phyloP scores from a whole-genome alignment of 2,797 vertebrate species.

The Cossypha niveicapilla region DNA sequence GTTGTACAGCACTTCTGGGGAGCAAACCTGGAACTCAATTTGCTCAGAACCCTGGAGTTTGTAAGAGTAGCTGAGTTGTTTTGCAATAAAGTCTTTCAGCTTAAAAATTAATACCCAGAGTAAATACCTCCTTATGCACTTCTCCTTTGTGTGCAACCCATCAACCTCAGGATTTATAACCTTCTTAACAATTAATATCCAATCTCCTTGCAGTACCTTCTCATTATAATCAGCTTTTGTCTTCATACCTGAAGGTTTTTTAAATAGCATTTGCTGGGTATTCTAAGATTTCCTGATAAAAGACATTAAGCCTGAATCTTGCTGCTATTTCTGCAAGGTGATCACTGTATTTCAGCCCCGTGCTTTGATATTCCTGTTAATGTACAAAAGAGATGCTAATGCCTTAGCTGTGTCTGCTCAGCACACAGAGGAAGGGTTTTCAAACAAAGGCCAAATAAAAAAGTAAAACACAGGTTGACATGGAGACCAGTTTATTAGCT shows the following conservation, averaged over 20 bases:
- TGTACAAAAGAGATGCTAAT: not conserved
- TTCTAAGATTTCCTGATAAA: not conserved
- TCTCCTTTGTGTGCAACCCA: not conserved
- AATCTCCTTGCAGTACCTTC: slow-evolving; percentile 3
- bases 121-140: slow-evolving; percentile 14
- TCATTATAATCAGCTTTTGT: not conserved
- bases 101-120: slow-evolving; percentile 18
- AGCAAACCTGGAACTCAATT: not conserved
- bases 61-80: not conserved
- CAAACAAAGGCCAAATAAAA: slow-evolving; percentile 10
- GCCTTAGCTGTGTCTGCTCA: not conserved
- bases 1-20: not conserved
- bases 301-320: not conserved
- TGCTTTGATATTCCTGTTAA: not conserved
- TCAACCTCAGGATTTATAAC: slow-evolving; percentile 11
- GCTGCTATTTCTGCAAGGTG: not conserved
- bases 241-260: not conserved
- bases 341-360: not conserved
- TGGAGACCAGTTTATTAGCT: slow-evolving; percentile 29
- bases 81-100: not conserved
- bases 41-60: not conserved
- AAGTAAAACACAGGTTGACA: slow-evolving; percentile 16
- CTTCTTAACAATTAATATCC: slow-evolving; percentile 38
- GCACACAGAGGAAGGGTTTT: not conserved
- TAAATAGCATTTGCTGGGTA: not conserved